Evolutionary conservation across 2,113 vertebrate genomes (phyloP), one percentile per base, ranked within the genome.

Genomic region (Noctilio leporinus): DNA sequence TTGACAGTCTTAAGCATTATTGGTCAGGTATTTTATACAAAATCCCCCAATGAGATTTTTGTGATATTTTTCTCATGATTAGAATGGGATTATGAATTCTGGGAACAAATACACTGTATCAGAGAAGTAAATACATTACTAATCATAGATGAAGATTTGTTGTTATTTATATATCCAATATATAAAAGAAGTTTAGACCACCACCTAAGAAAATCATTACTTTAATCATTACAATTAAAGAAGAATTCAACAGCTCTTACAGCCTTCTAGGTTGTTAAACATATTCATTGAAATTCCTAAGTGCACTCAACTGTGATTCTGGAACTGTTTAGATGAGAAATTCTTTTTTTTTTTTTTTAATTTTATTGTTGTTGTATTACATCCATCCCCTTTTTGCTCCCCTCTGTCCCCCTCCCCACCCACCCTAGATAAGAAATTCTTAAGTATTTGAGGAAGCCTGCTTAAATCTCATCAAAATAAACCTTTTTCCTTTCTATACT

Each of bases 391-490:
- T n/a, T n/a, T n/a, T n/a, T n/a, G n/a, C n/a, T n/a, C n/a, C n/a
- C n/a, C n/a, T n/a, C n/a, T n/a, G n/a, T n/a, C n/a, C n/a, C n/a
- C n/a, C n/a, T n/a, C n/a, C n/a, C n/a, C n/a, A n/a, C n/a, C n/a
- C n/a, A n/a, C n/a, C n/a, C n/a, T n/a, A n/a, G n/a, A 76, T 53
- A 75, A 81, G 28, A 22, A 38, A 62, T 84, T 90, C 14, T 88
- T 64, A 64, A 94, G 53, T 89, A 35, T 70, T 93, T 91, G 24
- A 80, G 15, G 12, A 91, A 93, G 14, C 6, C 53, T 67, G 12
- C 43, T 64, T n/a, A 81, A 89, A 88, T 91, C 33, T 69, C 19
- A 38, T 82, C 51, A 89, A 93, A 92, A 92, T 72, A 30, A 93
- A 38, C 35, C 62, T 94, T 19, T 22, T 64, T 80, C 45, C 38